Evolutionary conservation across 1,140 invertebrate genomes (phyloP).

Genomic region (Diploscapter pachys): DNA sequence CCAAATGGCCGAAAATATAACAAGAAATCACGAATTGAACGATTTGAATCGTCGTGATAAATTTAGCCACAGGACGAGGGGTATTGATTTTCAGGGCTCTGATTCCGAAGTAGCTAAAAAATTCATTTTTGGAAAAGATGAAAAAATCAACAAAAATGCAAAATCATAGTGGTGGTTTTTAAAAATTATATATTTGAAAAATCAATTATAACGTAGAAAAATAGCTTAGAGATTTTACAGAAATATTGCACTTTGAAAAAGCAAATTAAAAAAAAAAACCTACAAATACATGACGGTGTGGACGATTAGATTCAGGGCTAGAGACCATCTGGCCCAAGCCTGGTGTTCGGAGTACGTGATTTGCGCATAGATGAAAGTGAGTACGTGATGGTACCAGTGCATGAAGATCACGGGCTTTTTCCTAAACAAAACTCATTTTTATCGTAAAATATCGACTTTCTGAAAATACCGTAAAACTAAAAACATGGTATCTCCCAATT

Average conservation of each 20-base stretch:
- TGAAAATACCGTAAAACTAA: conserved; percentile 59
- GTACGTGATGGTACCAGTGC: conserved; percentile 67
- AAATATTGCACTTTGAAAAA: background rate
- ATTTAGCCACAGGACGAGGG: conserved; percentile 52
- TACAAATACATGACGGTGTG: conserved; percentile 59
- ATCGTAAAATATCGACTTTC: background rate
- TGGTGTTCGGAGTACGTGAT: conserved; percentile 63
- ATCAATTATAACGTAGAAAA: too few species aligned
- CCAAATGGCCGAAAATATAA: conserved; percentile 51
- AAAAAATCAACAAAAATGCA: too few species aligned
- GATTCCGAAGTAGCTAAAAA: conserved; percentile 50
- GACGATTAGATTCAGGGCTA: conserved; percentile 65
- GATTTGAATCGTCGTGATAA: conserved; percentile 58
- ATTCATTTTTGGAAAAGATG: too few species aligned
- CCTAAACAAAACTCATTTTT: conserved; percentile 44
- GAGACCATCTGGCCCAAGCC: conserved; percentile 63
- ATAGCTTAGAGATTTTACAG: too few species aligned
- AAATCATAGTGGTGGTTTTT: too few species aligned
- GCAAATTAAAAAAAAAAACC: conserved; percentile 4
- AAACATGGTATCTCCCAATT: conserved; percentile 66
- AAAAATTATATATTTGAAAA: too few species aligned
- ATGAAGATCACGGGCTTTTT: conserved; percentile 66
- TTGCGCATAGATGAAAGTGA: conserved; percentile 65
- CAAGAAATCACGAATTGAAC: conserved; percentile 53
- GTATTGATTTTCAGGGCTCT: conserved; percentile 50